Evolutionary conservation across 2,888 invertebrate species (phyloP), one percentile per base, ranked within the genome.

Genomic region (Geotrupes spiniger): DNA sequence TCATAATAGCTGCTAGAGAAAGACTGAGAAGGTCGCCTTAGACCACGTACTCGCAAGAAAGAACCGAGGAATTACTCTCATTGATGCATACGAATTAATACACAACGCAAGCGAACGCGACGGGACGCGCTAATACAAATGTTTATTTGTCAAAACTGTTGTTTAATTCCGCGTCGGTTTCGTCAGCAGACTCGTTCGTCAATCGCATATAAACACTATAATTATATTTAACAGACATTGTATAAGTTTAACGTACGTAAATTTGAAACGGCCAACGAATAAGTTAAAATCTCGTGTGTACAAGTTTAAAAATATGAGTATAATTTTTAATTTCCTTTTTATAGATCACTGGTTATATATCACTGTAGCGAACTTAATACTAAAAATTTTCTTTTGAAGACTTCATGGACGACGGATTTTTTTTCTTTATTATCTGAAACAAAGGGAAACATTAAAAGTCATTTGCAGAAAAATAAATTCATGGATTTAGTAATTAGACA

Each of bases 1-100:
- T 62, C 64, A 61, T 64, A 62, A 62, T 59, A 58, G 59, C 53
- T 57, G 56, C 58, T 63, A 57, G 60, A 59, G 63, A 65, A 65
- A 64, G 62, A 40, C 40, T 40, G 48, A 43, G 48, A 48, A 48
- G 48, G 48, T 42, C 48, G 42, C 27, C 27, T 27, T 25, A 40
- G 26, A 40, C 27, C 40, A 27, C 40, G 25, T 40, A 26, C 40
- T 40, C 27, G 14, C 40, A 26, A 12, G 27, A 40, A 40, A 14
- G 27, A 40, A 40, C 40, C 40, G 25, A 26, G 11, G 21, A 38
- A 38, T 38, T 38, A 17, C 25, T 38, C 25, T 38, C 25, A 21
- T 10, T 25, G n/a, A 21, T 17, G 12, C 11, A 21, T 21, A 27
- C 40, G 40, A 14, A 40, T 40, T 40, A 10, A 17, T 40, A 40